Conservation (phyloP, 2,888 invertebrate genomes). For the Gortyna flavago region DNA sequence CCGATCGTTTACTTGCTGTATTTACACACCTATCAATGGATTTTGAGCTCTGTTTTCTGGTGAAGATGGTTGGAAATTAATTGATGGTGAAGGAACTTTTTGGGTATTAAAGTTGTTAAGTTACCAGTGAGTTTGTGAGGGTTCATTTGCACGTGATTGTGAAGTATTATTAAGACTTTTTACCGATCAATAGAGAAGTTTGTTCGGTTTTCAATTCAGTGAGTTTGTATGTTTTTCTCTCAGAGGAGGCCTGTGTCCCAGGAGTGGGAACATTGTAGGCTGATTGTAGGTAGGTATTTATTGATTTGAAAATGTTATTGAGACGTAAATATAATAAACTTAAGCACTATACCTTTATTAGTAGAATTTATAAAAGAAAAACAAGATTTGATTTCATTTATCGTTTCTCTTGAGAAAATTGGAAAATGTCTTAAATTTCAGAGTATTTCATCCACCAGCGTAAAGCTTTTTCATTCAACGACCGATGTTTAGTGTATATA, state of each 20-base stretch:
- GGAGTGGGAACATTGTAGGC: too few relatives aligned
- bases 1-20: conserved; percentile 34
- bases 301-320: not conserved
- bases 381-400: not conserved
- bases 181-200: not conserved
- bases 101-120: conserved; percentile 28
- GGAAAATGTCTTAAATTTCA: not conserved
- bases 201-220: not conserved
- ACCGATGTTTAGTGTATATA: not conserved
- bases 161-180: conserved; percentile 39
- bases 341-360: not conserved
- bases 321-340: not conserved
- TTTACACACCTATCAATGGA: not conserved
- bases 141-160: conserved; percentile 49
- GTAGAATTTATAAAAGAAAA: not conserved
- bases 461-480: not conserved
- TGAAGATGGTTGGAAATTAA: not conserved
- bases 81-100: not conserved
- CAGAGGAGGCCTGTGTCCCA: too few relatives aligned
- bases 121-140: conserved; percentile 39
- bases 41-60: not conserved
- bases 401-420: not conserved
- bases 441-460: not conserved
- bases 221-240: not conserved
- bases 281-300: not conserved